phyloP scores from a whole-genome alignment of 30 jellyfish, hydroid and myxozoan genomes.

The Rhopilema esculentum region DNA sequence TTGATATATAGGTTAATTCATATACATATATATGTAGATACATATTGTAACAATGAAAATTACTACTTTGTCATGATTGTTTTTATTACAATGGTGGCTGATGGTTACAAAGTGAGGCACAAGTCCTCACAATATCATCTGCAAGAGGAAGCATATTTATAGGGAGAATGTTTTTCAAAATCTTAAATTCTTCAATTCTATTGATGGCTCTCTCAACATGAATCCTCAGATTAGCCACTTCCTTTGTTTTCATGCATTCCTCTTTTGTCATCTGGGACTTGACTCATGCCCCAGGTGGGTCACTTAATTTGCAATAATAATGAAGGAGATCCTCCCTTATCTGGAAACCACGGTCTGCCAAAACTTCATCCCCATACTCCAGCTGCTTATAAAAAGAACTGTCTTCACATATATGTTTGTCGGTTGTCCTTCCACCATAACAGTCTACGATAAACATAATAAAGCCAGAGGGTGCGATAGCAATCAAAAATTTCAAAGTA shows the following conservation, averaged over 20 bases:
- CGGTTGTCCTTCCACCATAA: slow-evolving; percentile 75
- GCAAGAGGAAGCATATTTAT: slow-evolving; percentile 48
- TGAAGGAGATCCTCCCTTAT: slow-evolving; percentile 59
- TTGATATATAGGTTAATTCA: background rate
- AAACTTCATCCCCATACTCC: slow-evolving; percentile 46
- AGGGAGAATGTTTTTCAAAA: slow-evolving; percentile 40
- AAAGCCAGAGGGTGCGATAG: slow-evolving; percentile 46
- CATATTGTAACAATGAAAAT: background rate
- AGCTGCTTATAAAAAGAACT: slow-evolving; percentile 57
- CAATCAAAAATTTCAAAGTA: slow-evolving; percentile 15
- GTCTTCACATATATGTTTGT: slow-evolving; percentile 53
- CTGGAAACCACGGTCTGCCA: slow-evolving; percentile 70
- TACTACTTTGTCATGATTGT: background rate
- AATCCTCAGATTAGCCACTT: slow-evolving; percentile 45
- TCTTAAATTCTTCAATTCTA: slow-evolving; percentile 22
- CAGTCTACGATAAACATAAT: slow-evolving; percentile 53
- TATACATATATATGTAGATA: background rate
- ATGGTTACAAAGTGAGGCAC: slow-evolving; percentile 63
- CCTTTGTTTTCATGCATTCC: slow-evolving; percentile 47
- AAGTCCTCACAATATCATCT: slow-evolving; percentile 45
- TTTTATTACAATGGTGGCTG: slow-evolving; percentile 31
- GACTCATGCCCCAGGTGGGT: slow-evolving; percentile 63
- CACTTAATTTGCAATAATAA: slow-evolving; percentile 45
- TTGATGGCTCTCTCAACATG: slow-evolving; percentile 60
- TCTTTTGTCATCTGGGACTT: slow-evolving; percentile 56